Percentiles rank a stretch among this genome's conserved stretches.
Evolutionary conservation across 2,888 invertebrate species (phyloP).

Genomic region (Pterostichus niger): DNA sequence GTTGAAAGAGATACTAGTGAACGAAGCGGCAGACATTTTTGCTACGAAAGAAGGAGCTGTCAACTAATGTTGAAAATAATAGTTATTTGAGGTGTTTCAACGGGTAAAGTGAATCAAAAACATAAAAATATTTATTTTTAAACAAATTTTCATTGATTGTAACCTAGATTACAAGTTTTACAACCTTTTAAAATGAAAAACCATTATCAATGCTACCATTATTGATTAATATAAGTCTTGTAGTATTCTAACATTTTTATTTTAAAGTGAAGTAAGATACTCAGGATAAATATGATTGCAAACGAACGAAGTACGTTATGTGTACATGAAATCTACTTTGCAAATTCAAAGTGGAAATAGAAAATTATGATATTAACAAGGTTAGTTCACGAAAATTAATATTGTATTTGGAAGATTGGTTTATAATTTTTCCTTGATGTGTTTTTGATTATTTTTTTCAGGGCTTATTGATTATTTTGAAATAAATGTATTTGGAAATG

Average conservation of each 20-base stretch:
- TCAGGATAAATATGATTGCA: background rate
- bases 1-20: background rate
- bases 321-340: background rate
- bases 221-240: slow-evolving; percentile 1
- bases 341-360: slow-evolving; percentile 32
- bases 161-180: background rate
- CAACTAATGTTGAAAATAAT: background rate
- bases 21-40: slow-evolving; percentile 34
- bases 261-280: background rate
- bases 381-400: slow-evolving; percentile 21
- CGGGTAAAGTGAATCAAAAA: background rate
- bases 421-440: slow-evolving; percentile 24
- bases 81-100: background rate
- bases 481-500: too few species aligned
- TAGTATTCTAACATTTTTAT: slow-evolving; percentile 11
- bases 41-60: slow-evolving; percentile 1
- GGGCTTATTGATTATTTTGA: slow-evolving; percentile 3
- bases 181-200: background rate
- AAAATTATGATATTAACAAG: slow-evolving; percentile 50
- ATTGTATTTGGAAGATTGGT: background rate
- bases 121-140: background rate
- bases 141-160: background rate
- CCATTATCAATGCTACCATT: background rate
- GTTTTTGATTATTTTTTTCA: slow-evolving; percentile 48
- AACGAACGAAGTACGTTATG: background rate